phyloP scores from a whole-genome alignment of 64 coral and sea anemone genomes.

The Pocillopora damicornis region DNA sequence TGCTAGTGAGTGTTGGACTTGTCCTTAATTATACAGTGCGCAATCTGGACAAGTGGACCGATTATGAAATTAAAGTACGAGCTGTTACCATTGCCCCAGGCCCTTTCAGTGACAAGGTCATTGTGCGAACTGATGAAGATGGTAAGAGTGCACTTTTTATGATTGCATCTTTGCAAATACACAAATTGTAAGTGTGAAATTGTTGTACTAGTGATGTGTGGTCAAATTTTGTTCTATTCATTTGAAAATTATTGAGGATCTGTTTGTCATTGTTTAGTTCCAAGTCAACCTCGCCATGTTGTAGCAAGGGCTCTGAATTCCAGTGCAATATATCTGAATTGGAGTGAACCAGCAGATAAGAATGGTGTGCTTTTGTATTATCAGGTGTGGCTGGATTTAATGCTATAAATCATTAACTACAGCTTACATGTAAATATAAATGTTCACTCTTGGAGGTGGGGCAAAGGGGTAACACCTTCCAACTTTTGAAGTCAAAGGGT shows the following conservation, averaged over 20 bases:
- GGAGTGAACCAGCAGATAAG: conserved; percentile 24
- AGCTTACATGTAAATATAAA: background rate
- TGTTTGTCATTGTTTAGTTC: background rate
- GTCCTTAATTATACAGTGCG: background rate
- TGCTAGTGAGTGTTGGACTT: background rate
- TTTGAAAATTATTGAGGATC: background rate
- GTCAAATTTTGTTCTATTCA: too few relatives aligned
- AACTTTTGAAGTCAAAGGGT: background rate
- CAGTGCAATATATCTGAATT: conserved; percentile 35
- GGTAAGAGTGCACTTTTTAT: background rate
- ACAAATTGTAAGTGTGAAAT: too few relatives aligned
- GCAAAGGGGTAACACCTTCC: too few relatives aligned
- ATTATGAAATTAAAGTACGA: conserved; percentile 33
- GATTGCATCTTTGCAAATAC: too few relatives aligned
- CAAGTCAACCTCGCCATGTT: conserved; percentile 37
- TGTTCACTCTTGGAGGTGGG: background rate
- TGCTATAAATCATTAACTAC: background rate
- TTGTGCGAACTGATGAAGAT: conserved; percentile 35
- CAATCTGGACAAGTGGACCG: conserved; percentile 39
- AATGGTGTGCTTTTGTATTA: conserved; percentile 46
- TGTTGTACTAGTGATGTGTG: too few relatives aligned
- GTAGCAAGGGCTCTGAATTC: conserved; percentile 25
- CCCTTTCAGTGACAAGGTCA: conserved; percentile 22
- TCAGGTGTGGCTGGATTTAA: conserved; percentile 3
- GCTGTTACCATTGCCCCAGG: conserved; percentile 30